Evolutionary conservation across 2,888 invertebrate species (phyloP), one percentile per base, ranked within the genome.

Genomic region (Apeira syringaria): DNA sequence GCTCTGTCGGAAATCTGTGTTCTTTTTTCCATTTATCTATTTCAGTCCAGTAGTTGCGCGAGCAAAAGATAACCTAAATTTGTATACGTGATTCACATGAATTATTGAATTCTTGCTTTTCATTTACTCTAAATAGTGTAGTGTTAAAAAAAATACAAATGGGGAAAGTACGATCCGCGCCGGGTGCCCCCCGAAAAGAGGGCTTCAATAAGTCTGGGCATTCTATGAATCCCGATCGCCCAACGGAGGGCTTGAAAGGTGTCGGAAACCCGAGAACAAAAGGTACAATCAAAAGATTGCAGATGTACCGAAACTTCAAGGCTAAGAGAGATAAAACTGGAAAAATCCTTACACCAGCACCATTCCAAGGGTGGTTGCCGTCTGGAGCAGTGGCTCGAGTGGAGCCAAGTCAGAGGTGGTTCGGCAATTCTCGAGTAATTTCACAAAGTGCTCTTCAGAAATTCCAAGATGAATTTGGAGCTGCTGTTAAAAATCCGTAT

Each of bases 221-320:
- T 87, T 98, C 98, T 39, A 96, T 99, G 97, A 99, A 99, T 79
- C 98, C 98, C 11, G 97, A 98, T 58, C 92, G 98, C 35, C 91
- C 94, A 7, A 93, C 91, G 8, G 94, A 94, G 64, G 94, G 94
- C 0, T 84, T 97, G 38, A 96, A 96, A 84, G 96, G 96, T 36
- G 96, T 97, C 7, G 95, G 95, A 0, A 96, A 95, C 68, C 93
- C 94, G 1, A 92, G 99, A 61, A 96, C 98, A 7, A 97, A 96
- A 79, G 94, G 95, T 7, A 99, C 99, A 0, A 99, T 99, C 50
- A 98, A 97, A 74, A 92, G 99, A 31, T 85, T 99, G 54, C 97
- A 98, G 80, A 99, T 99, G 99, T 99, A 99, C 86, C 94, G 97
- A 59, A 98, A 98, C 84, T 98, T 97, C 75, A 99, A 99, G 82